Evolutionary conservation across 2,888 invertebrate species (phyloP), one percentile per base, ranked within the genome.

Genomic region (Carabus problematicus): DNA sequence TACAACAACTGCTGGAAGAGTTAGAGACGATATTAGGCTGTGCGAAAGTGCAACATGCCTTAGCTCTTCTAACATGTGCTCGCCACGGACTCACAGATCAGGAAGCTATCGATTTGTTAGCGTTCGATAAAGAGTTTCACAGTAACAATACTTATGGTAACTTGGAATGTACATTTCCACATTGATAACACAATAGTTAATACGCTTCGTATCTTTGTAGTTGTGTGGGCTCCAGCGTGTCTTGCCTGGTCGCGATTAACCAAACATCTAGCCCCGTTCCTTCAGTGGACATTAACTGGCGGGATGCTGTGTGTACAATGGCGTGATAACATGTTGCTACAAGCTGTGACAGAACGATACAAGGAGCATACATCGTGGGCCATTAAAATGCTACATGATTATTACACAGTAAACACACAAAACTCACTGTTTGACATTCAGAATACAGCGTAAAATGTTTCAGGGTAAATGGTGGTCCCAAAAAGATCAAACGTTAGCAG

Each of bases 41-140:
- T 45, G 87, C 87, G 39, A 85, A 88, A 72, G 89, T 91, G 12
- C 86, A 87, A 77, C 84, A 86, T 61, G 88, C 92, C 63, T 82
- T 94, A 43, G 88, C 92, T 1, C 85, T 93, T 71, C 82, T 94
- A 70, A 88, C 91, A 0, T 89, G 91, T 2, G 87, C 93, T 7
- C 87, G 91, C 64, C 87, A 91, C 77, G 95, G 95, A 1, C 84
- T 95, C 55, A 89, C 91, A 16, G 92, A 93, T 77, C 90, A 91
- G 3, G 95, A 95, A 83, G 90, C 93, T 80, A 82, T 92, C 75
- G 92, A 90, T 76, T 81, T 90, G 71, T 76, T 91, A 71, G 88
- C 89, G 0, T 87, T 87, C 75, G 87, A 89, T 75, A 84, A 86
- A 47, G 83, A 84, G 72, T 90, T 89, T 73, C 85, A 88, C 72